Evolutionary conservation across 1,140 invertebrate genomes (phyloP).

Genomic region (Aradophagus sp.): DNA sequence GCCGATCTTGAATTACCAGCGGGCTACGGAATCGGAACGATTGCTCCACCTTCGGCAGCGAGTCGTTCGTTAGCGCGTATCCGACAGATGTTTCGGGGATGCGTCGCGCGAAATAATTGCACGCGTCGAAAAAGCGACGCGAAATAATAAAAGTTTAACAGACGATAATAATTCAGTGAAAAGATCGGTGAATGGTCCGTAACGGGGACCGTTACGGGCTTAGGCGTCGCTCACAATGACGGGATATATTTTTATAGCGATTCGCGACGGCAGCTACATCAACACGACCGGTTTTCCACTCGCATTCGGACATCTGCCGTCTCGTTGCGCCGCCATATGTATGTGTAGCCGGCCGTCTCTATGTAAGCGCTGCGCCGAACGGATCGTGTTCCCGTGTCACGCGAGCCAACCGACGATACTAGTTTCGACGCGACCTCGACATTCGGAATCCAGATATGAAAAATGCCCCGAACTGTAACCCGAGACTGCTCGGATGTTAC

Average conservation of each 20-base stretch:
- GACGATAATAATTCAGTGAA: slow-evolving; percentile 62
- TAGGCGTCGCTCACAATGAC: slow-evolving; percentile 69
- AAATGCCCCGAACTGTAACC: slow-evolving; percentile 15
- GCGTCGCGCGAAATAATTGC: slow-evolving; percentile 35
- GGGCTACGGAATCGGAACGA: slow-evolving; percentile 6
- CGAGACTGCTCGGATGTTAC: slow-evolving; percentile 7
- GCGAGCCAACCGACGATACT: slow-evolving; percentile 44
- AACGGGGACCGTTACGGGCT: slow-evolving; percentile 67
- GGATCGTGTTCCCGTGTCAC: slow-evolving; percentile 51
- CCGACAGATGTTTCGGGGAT: slow-evolving; percentile 35
- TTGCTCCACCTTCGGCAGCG: slow-evolving; percentile 6
- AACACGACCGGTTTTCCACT: slow-evolving; percentile 75
- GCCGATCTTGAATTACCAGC: slow-evolving; percentile 27
- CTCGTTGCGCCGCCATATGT: slow-evolving; percentile 50
- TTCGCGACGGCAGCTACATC: slow-evolving; percentile 74
- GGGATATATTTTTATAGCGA: slow-evolving; percentile 75
- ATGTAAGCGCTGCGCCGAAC: slow-evolving; percentile 44
- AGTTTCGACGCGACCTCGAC: slow-evolving; percentile 32
- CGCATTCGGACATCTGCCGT: slow-evolving; percentile 73
- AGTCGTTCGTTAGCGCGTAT: slow-evolving; percentile 1
- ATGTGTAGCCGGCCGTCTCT: slow-evolving; percentile 20
- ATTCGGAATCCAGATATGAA: slow-evolving; percentile 45
- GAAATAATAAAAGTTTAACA: slow-evolving; percentile 59
- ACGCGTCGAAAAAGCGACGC: slow-evolving; percentile 33
- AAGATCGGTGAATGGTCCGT: slow-evolving; percentile 59